Evolutionary conservation across 2,888 invertebrate species (phyloP).

Genomic region (Micoletzkya japonica): DNA sequence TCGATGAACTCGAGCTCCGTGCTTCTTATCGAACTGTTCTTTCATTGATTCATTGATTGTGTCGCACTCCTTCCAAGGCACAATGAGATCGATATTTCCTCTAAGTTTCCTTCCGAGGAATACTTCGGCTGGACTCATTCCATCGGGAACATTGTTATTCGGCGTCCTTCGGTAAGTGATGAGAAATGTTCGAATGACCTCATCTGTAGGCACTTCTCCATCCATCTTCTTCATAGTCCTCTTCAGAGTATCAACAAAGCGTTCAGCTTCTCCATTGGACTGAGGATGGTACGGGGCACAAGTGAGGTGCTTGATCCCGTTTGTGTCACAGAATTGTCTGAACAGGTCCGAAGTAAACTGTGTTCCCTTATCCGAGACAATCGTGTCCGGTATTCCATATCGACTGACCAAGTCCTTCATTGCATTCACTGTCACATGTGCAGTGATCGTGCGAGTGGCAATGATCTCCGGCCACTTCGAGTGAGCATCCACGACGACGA

Average conservation of each 20-base stretch:
- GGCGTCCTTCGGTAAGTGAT: slow-evolving; percentile 30
- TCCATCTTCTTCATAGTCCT: slow-evolving; percentile 26
- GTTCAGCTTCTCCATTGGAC: slow-evolving; percentile 56
- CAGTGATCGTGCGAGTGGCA: slow-evolving; percentile 50
- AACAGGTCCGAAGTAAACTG: slow-evolving; percentile 55
- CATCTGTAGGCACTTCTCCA: slow-evolving; percentile 9
- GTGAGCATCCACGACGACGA: slow-evolving; percentile 64
- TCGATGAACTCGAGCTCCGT: neutral
- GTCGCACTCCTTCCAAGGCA: neutral
- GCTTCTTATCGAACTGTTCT: neutral
- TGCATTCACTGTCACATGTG: neutral
- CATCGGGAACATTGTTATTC: slow-evolving; percentile 6
- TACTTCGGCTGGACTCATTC: slow-evolving; percentile 24
- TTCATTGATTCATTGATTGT: neutral
- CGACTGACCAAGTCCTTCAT: neutral
- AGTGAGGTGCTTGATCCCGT: slow-evolving; percentile 42
- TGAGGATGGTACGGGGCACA: slow-evolving; percentile 54
- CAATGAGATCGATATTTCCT: neutral
- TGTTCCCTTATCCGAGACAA: slow-evolving; percentile 62
- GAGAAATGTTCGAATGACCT: slow-evolving; percentile 28
- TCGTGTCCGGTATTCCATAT: slow-evolving; percentile 45
- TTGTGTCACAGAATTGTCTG: slow-evolving; percentile 35
- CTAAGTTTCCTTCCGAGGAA: neutral
- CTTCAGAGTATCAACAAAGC: slow-evolving; percentile 50
- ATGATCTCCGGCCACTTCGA: slow-evolving; percentile 61